Base-by-base conservation (phyloP, 2,113 vertebrate species). In the Uropsilus gracilis region DNA sequence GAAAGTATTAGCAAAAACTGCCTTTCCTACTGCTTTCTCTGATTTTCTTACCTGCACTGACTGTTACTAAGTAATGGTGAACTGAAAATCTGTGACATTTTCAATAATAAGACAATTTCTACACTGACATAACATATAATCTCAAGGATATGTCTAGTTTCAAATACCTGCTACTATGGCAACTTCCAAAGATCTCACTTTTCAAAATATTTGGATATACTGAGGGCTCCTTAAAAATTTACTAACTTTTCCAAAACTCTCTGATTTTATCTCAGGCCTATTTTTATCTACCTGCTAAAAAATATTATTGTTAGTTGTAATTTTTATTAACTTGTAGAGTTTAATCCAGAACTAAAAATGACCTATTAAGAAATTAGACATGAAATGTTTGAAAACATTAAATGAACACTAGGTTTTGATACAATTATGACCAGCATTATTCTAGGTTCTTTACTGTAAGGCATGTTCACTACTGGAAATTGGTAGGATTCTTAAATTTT, bases 201-300 rank as follows among this genome's bases (percentile, higher is more conserved):
- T 97, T 97, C 83, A 93, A 95, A 97, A 95, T 97, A 95, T 96
- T 97, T 94, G 86, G 53, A 82, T 94, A 89, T 77, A 63, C n/a
- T 59, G 42, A 75, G 24, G 95, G 28, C 32, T 55, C 6, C 84
- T 88, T 87, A 94, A 92, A 95, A 94, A 85, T 96, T 95, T 95
- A 94, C 80, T 61, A 90, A 81, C 69, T 95, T 95, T 91, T 64
- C 63, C 55, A 88, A 94, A 96, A 89, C 34, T 83, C 75, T 92
- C 78, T 94, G 61, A 91, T 80, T 86, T 80, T 76, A 94, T 81
- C 2, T 32, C 89, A 73, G 69, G 7, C 3, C 34, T 84, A 76
- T 91, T 96, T 96, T 95, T 66, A 95, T 86, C 53, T 48, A 46
- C 50, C 9, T 84, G 13, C n/a, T 68, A 83, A 92, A 69, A 89